phyloP scores from a whole-genome alignment of 2,797 vertebrate species.

The Gadopsis marmoratus region DNA sequence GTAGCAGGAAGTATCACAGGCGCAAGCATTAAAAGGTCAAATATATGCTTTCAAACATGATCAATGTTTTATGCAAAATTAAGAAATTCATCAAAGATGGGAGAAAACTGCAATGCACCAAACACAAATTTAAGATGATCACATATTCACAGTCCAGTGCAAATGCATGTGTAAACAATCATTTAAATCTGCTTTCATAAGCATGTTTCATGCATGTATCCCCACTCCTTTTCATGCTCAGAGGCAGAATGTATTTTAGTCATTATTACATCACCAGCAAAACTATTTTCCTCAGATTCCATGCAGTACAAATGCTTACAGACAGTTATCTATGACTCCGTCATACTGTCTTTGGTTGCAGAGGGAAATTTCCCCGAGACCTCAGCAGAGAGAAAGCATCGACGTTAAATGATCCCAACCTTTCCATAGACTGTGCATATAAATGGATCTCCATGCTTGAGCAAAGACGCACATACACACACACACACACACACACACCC shows the following conservation, averaged over 20 bases:
- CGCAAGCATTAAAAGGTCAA: constrained; percentile 35
- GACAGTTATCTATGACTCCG: too few species aligned
- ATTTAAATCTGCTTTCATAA: constrained; percentile 63
- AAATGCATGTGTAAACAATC: constrained; percentile 60
- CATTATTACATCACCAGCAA: constrained; percentile 32
- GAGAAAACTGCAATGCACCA: constrained; percentile 43
- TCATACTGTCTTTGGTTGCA: constrained; percentile 16
- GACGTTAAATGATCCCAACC: constrained; percentile 56
- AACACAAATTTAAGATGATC: constrained; percentile 42
- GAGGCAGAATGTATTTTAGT: constrained; percentile 28
- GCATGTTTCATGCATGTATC: constrained; percentile 42
- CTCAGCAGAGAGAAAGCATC: constrained; percentile 43
- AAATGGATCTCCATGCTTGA: constrained; percentile 58
- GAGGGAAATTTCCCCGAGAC: constrained; percentile 23
- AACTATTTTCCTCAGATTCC: constrained; percentile 21
- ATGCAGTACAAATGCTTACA: constrained; percentile 23
- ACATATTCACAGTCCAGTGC: constrained; percentile 38
- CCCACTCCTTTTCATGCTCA: constrained; percentile 12
- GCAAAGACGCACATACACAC: constrained; percentile 44
- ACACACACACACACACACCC: constrained; percentile 28
- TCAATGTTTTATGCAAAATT: constrained; percentile 9
- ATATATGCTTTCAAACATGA: constrained; percentile 26
- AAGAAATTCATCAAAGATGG: constrained; percentile 29
- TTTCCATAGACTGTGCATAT: constrained; percentile 37
- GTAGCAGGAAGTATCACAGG: background rate